Conservation (phyloP, 1,140 invertebrate species). For the Micrasema longulum region DNA sequence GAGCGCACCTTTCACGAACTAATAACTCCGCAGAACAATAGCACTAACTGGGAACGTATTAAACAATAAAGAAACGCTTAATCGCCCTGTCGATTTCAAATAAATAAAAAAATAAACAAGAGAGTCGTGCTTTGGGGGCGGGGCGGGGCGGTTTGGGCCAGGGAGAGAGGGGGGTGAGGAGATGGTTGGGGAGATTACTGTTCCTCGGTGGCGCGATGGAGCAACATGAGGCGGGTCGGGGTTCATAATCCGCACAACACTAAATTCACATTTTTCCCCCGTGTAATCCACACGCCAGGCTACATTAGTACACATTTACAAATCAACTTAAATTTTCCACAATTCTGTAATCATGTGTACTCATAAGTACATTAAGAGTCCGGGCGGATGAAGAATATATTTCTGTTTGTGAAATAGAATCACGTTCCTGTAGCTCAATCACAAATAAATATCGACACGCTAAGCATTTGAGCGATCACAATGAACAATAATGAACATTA, state of each 20-base stretch:
- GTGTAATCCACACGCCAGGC: background rate
- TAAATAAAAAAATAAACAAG: constrained; percentile 43
- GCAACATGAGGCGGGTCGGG: background rate
- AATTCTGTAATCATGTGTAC: too few relatives aligned
- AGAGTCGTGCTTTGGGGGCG: constrained; percentile 44
- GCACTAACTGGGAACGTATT: constrained; percentile 38
- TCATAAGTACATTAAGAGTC: too few relatives aligned
- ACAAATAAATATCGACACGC: too few relatives aligned
- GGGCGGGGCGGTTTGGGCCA: background rate
- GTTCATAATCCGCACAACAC: background rate
- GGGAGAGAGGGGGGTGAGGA: background rate
- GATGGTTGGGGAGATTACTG: background rate
- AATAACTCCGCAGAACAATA: constrained; percentile 32
- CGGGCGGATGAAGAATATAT: too few relatives aligned
- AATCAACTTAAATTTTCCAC: too few relatives aligned
- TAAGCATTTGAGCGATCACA: too few relatives aligned
- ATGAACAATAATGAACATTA: too few relatives aligned
- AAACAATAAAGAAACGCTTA: constrained; percentile 52
- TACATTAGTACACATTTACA: background rate
- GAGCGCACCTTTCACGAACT: constrained; percentile 27
- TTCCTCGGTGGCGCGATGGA: constrained; percentile 8
- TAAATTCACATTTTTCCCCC: background rate
- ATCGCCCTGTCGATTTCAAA: constrained; percentile 49
- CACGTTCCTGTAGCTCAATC: too few relatives aligned
- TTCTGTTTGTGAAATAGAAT: too few relatives aligned